Base-by-base conservation (phyloP, 2,888 invertebrate genomes). In the Sminthurides aquaticus region DNA sequence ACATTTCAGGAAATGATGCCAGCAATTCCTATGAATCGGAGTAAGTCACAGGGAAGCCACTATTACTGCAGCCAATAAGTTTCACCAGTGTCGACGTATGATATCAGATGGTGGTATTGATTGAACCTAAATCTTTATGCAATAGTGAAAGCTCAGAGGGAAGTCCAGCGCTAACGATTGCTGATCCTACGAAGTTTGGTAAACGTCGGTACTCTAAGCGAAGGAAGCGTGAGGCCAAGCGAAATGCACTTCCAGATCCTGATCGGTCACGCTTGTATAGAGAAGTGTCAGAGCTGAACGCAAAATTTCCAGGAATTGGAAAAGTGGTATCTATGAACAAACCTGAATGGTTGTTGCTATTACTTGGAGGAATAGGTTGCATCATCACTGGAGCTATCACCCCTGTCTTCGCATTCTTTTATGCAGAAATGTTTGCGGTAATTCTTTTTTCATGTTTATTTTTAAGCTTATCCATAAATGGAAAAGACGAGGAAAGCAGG, bases 341-440 rank as follows among this genome's bases (percentile, higher is more conserved):
- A 25, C 74, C 76, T 1, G 79, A 79, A 68, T 78, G 77, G 78
- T 73, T 69, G 2, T 74, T 74, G 55, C 68, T 78, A 2, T 8
- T 75, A 2, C 59, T 75, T 3, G 79, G 78, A 22, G 67, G 73
- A 0, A 55, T 79, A 3, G 77, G 76, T 5, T 74, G 78, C 28
- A 65, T 76, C n/a, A 69, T 78, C 2, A 77, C 77, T 68, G 79
- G 79, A 29, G 70, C 76, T 15, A 73, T 76, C 22, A 77, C 77
- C 64, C 78, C 79, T 11, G 69, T 76, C 25, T 79, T 77, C 69
- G 78, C 79, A 0, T 74, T 78, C 54, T 74, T 79, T 22, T 79
- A 79, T 69, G 77, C 78, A 11, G 78, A 79, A 63, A 77, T 79
- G 69, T 75, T 79, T 67, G 76, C 76, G 34, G 76, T 77, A 63